These are phyloP conservation scores for Odontocolon sp. DNA, from an alignment of 2,888 invertebrate species.

Conservation along the genomic window DNA sequence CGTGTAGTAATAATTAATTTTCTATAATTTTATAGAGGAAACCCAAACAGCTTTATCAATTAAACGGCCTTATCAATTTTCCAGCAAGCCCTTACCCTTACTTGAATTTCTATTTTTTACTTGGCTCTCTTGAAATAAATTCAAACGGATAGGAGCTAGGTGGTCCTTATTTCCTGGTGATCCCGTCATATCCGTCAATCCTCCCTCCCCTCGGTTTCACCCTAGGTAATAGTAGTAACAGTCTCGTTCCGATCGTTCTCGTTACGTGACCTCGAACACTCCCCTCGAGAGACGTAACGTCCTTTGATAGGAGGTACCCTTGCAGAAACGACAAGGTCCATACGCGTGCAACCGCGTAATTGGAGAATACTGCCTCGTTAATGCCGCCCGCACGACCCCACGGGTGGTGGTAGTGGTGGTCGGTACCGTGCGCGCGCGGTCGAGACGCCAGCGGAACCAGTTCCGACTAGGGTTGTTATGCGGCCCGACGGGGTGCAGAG, in stretches of 20 bases:
- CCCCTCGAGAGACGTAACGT: constrained; percentile 35
- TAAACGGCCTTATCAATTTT: too few species aligned
- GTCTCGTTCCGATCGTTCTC: constrained; percentile 31
- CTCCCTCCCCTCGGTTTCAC: neutral
- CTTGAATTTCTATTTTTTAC: too few species aligned
- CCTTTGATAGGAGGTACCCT: constrained; percentile 10
- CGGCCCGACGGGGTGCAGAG: constrained; percentile 1
- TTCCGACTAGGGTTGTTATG: constrained; percentile 25
- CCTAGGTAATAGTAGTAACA: neutral
- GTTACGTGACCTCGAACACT: constrained; percentile 42
- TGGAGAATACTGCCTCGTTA: constrained; percentile 52
- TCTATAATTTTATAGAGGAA: too few species aligned
- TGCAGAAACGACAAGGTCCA: constrained; percentile 15
- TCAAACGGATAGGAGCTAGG: too few species aligned
- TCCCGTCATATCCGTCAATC: neutral
- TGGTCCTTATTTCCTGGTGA: too few species aligned
- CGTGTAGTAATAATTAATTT: too few species aligned
- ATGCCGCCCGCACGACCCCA: constrained; percentile 37
- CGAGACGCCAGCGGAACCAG: constrained; percentile 11
- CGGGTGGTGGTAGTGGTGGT: constrained; percentile 33
- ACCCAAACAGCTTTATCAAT: too few species aligned
- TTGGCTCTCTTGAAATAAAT: too few species aligned
- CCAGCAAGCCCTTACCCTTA: too few species aligned
- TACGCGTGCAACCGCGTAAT: constrained; percentile 51
- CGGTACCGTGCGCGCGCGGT: neutral